These are phyloP conservation scores for Sepiola atlantica DNA, from an alignment of 2,888 invertebrate genomes.

Conservation along the genomic window DNA sequence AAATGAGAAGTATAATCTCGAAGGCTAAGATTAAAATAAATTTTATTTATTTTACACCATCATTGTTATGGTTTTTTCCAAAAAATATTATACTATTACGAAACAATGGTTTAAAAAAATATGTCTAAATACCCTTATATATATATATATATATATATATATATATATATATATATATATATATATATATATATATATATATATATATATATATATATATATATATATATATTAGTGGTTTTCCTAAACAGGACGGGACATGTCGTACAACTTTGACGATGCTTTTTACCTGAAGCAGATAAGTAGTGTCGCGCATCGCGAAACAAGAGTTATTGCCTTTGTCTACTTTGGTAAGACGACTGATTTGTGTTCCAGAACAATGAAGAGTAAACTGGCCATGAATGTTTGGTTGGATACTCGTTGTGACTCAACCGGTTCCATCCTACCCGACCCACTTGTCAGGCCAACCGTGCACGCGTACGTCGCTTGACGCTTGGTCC, in stretches of 20 bases:
- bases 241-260: not conserved
- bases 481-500: not conserved
- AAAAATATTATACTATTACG: too few species aligned
- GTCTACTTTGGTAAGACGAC: not conserved
- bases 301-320: not conserved
- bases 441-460: not conserved
- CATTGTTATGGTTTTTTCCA: too few species aligned
- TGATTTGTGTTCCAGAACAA: not conserved
- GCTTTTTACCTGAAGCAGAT: not conserved
- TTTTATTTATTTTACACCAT: too few species aligned
- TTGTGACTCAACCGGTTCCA: not conserved
- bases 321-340: not conserved
- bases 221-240: not conserved
- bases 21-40: too few species aligned
- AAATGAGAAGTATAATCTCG: too few species aligned
- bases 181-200: not conserved
- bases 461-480: not conserved
- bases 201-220: not conserved
- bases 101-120: too few species aligned
- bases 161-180: constrained; percentile 32
- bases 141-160: not conserved
- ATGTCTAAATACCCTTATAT: too few species aligned
- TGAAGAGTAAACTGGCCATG: not conserved
- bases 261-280: not conserved
- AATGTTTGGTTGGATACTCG: not conserved